Evolutionary conservation across 2,113 vertebrate species (phyloP).

Genomic region (Poeciliopsis turrubarensis): DNA sequence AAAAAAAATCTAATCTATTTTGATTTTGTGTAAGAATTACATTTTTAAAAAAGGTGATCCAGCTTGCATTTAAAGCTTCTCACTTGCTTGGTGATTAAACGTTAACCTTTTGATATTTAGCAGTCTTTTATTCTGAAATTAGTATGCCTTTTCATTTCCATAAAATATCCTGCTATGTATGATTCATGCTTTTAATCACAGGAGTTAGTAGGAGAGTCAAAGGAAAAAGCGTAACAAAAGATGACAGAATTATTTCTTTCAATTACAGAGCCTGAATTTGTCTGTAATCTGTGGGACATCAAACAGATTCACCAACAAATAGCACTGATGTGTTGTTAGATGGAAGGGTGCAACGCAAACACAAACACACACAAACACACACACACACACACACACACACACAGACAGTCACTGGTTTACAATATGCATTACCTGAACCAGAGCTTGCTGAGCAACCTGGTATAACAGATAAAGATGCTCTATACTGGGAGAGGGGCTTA

Average conservation of each 20-base stretch:
- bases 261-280: background rate
- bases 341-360: background rate
- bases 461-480: conserved; percentile 73
- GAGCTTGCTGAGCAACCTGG: conserved; percentile 63
- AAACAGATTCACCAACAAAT: conserved; percentile 12
- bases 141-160: conserved; percentile 19
- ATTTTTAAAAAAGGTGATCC: background rate
- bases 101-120: background rate
- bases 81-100: background rate
- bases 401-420: background rate
- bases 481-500: conserved; percentile 68
- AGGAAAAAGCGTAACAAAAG: conserved; percentile 2
- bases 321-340: background rate
- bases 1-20: background rate
- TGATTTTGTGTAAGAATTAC: background rate
- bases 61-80: background rate
- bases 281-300: background rate
- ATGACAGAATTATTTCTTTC: background rate
- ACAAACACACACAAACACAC: too few species aligned
- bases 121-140: conserved; percentile 4
- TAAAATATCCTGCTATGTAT: conserved; percentile 16
- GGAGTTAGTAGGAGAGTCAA: background rate
- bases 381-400: background rate
- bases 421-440: conserved; percentile 59
- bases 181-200: conserved; percentile 5